Percentiles rank a stretch among this genome's conserved stretches.
These are phyloP conservation scores for Volucella zonaria DNA, from an alignment of 2,888 invertebrate species.

Conservation along the genomic window DNA sequence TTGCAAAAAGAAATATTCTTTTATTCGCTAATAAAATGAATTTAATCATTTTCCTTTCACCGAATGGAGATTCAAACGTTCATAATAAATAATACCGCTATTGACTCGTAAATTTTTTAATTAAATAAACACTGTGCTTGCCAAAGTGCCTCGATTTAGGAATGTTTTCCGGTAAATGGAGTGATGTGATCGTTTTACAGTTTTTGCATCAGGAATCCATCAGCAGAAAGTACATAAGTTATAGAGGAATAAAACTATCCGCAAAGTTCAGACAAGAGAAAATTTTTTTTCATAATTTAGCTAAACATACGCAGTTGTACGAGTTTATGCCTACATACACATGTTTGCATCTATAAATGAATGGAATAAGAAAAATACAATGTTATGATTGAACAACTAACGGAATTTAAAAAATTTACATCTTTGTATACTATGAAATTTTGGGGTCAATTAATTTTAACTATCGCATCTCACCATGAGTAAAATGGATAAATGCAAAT, in stretches of 20 bases:
- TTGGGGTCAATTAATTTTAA: conserved; percentile 13
- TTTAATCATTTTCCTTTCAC: conserved; percentile 3
- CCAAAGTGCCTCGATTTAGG: conserved; percentile 10
- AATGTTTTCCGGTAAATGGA: conserved; percentile 44
- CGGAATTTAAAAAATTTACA: conserved; percentile 18
- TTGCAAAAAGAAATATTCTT: conserved; percentile 3
- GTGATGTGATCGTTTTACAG: conserved; percentile 24
- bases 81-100: conserved; percentile 54
- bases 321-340: too few relatives aligned
- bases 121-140: conserved; percentile 41
- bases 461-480: not conserved
- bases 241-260: too few relatives aligned
- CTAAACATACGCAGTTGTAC: too few relatives aligned
- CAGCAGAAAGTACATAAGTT: too few relatives aligned
- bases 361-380: conserved; percentile 20
- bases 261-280: too few relatives aligned
- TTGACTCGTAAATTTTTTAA: conserved; percentile 41
- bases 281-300: too few relatives aligned
- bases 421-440: conserved; percentile 17
- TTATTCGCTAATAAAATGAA: conserved; percentile 9
- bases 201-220: conserved; percentile 39
- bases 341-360: not conserved
- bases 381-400: conserved; percentile 16
- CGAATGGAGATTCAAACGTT: not conserved
- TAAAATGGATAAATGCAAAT: not conserved